Evolutionary conservation across 2,797 vertebrate genomes (phyloP).

Genomic region (Falco concolor): DNA sequence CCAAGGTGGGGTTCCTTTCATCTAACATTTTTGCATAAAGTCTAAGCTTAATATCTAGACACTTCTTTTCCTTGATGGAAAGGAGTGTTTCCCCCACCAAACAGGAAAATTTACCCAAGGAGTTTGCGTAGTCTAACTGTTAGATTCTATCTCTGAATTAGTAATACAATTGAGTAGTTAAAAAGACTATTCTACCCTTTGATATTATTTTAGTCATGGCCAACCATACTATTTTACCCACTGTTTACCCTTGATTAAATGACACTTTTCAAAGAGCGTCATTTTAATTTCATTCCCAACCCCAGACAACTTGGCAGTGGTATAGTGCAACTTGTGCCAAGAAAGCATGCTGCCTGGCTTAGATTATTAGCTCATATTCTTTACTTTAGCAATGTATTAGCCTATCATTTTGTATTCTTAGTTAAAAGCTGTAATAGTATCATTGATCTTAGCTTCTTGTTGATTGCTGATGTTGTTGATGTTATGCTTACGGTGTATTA

Average conservation of each 20-base stretch:
- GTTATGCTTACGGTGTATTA: not conserved
- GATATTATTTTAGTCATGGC: not conserved
- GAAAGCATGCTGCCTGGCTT: not conserved
- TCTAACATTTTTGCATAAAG: not conserved
- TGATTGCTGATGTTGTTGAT: not conserved
- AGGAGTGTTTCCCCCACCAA: not conserved
- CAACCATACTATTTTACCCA: not conserved
- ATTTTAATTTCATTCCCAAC: not conserved
- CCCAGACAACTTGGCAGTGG: not conserved
- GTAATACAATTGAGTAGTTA: not conserved
- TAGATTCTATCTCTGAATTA: not conserved
- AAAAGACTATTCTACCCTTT: not conserved
- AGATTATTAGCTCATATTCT: not conserved
- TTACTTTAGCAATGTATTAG: not conserved
- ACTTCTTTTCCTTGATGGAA: not conserved
- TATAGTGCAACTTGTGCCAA: not conserved
- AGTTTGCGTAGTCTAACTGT: not conserved
- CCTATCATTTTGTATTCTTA: not conserved
- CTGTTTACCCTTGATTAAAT: constrained; percentile 8
- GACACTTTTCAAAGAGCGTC: not conserved
- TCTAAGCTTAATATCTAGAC: not conserved
- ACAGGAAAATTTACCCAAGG: not conserved
- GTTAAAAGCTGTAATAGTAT: not conserved
- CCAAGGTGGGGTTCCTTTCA: not conserved
- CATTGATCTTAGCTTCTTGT: not conserved